A percentile compares a stretch with the other conserved stretches of the same genome.
Evolutionary conservation across 1,140 invertebrate genomes (phyloP).

Genomic region (Bradynema listronoti): DNA sequence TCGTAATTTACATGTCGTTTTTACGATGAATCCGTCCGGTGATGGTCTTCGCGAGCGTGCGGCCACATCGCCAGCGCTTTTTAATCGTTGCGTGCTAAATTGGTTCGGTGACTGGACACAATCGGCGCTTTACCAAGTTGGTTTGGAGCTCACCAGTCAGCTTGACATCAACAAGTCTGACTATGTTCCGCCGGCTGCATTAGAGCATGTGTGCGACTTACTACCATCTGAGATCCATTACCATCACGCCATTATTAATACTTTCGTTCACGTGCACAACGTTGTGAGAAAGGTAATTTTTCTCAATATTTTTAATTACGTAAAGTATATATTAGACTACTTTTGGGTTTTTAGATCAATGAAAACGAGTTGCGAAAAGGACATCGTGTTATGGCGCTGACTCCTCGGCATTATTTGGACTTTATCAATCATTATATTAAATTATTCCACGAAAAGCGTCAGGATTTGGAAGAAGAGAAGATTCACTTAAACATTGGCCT

Average conservation of each 20-base stretch:
- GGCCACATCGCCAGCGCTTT: constrained; percentile 93
- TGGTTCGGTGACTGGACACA: constrained; percentile 99
- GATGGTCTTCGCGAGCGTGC: constrained; percentile 95
- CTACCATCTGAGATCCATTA: constrained; percentile 70
- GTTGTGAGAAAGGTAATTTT: no score
- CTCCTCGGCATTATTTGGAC: constrained; percentile 95
- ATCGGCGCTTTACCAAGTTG: constrained; percentile 85
- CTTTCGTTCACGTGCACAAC: constrained; percentile 95
- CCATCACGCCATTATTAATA: constrained; percentile 90
- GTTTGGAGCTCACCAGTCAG: constrained; percentile 63
- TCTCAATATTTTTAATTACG: no score
- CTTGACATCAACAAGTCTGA: constrained; percentile 63
- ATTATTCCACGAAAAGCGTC: constrained; percentile 88
- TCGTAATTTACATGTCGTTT: constrained; percentile 96
- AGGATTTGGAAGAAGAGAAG: constrained; percentile 84
- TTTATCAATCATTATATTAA: constrained; percentile 99
- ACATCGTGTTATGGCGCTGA: constrained; percentile 89
- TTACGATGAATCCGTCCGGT: constrained; percentile 98
- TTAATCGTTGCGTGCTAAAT: constrained; percentile 98
- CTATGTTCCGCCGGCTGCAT: constrained; percentile 49
- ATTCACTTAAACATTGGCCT: constrained; percentile 96
- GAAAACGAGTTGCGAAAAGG: constrained; percentile 69
- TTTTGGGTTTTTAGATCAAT: constrained; percentile 87
- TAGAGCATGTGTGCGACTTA: constrained; percentile 60
- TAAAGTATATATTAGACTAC: no score